Base-by-base conservation (phyloP, 2,113 vertebrate species). In the Ciconia boyciana region DNA sequence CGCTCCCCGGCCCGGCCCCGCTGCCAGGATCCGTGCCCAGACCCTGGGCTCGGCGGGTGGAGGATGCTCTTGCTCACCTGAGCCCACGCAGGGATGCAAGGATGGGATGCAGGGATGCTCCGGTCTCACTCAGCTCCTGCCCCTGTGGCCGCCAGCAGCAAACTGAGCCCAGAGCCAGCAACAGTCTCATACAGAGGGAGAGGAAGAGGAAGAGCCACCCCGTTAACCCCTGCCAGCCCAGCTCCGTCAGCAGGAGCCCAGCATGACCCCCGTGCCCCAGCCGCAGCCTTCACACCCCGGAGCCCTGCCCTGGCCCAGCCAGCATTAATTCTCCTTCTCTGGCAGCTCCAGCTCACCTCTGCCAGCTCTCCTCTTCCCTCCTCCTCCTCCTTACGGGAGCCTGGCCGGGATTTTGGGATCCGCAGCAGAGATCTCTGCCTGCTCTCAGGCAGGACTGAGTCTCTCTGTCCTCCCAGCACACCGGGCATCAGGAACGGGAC, bases 191-290 rank as follows among this genome's bases (percentile, higher is more conserved):
- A 84, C 87, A 84, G 81, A 77, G 76, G 54, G 57, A 71, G 36
- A 83, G 91, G 89, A 95, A 96, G 79, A 97, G 92, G 92, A 96
- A 97, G 90, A 97, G 97, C 96, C 97, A 97, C 97, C 96, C 94
- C 44, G 44, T 98, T 98, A 98, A 98, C 98, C 91, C 97, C 13
- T 95, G 91, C 72, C 84, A 89, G 83, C 85, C 77, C 41, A 60
- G 91, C 76, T 61, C 82, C 18, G 5, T 36, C 89, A 79, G 68
- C 12, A 49, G 91, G 91, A 95, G 90, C 90, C 80, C 39, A 20
- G 46, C 29, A 3, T 2, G 12, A 22, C 11, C 16, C 20, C 17
- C 44, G 22, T 20, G 36, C 28, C n/a, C 49, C 43, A 10, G 62
- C 48, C 4, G 0, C 39, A 55, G 36, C 49, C 36, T 24, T 64